Evolutionary conservation across 2,888 invertebrate genomes (phyloP).

Genomic region (Leucoma salicis): DNA sequence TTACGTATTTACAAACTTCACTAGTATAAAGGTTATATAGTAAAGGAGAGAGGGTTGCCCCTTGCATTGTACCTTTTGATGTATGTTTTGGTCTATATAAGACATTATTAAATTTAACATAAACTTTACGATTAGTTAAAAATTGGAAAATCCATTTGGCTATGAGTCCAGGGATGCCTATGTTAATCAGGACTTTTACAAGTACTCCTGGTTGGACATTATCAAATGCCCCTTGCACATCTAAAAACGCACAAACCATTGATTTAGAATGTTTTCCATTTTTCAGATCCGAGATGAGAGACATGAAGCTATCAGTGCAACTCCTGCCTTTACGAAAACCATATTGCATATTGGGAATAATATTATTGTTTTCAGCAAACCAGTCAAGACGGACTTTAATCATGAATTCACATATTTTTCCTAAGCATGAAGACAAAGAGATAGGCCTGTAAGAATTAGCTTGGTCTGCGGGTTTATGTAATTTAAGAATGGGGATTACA

Average conservation of each 20-base stretch:
- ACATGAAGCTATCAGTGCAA: neutral
- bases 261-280: constrained; percentile 1
- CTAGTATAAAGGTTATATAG: constrained; percentile 2
- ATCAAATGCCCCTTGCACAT: constrained; percentile 8
- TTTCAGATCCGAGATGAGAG: constrained; percentile 4
- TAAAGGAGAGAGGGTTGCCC: constrained; percentile 13
- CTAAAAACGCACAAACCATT: constrained; percentile 1
- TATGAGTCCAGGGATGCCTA: constrained; percentile 10
- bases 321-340: neutral
- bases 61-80: constrained; percentile 12
- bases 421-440: constrained; percentile 3
- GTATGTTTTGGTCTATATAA: constrained; percentile 8
- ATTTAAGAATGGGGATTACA: constrained; percentile 14
- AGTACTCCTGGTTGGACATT: constrained; percentile 11
- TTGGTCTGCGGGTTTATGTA: constrained; percentile 10
- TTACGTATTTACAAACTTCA: constrained; percentile 2
- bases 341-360: neutral
- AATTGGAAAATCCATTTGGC: constrained; percentile 16
- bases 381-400: neutral
- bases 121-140: constrained; percentile 10
- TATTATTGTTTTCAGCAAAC: constrained; percentile 1
- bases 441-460: constrained; percentile 13
- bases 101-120: constrained; percentile 13
- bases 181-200: constrained; percentile 9
- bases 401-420: constrained; percentile 4